Base-by-base conservation (phyloP, 2,888 invertebrate species). In the Apotomis capreana region DNA sequence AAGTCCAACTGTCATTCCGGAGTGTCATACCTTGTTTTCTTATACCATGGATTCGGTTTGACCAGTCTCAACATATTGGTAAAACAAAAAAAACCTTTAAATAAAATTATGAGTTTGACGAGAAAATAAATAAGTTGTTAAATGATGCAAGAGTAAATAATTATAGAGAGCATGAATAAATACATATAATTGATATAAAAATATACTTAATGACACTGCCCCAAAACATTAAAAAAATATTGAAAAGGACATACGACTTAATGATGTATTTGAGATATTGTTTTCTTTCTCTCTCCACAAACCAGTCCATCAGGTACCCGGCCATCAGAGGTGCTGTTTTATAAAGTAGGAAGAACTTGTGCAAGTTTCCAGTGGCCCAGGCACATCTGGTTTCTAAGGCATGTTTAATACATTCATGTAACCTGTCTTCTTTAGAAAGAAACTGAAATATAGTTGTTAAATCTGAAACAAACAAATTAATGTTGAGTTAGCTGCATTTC, bases 271-370 rank as follows among this genome's bases (percentile, higher is more conserved):
- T 98, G 85, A 99, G 94, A 83, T 98, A 99, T 81, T 94, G 94
- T 92, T 97, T 98, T 85, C 99, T 95, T 90, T 99, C 99, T 84
- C 99, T 95, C 78, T 98, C 97, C 86, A 98, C 95, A 95, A 99
- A 99, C 98, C 99, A 98, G 93, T 99, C 99, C 94, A 99, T 97
- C 78, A 99, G 95, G 92, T 97, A 98, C 72, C 97, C 97, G 60
- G 98, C 97, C 99, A 99, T 99, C 85, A 97, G 95, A 26, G 99
- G 99, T 55, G 99, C 97, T 74, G 94, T 91, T 84, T 95, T 95
- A 91, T 99, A 99, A 74, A 99, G 94, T 83, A 96, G 94, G 94
- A 99, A 99, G 90, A 99, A 97, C 88, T 95, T 96, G 88, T 97
- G 97, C 91, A 97, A 97, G 93, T 99, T 99, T 81, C 97, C 96